These are phyloP conservation scores for Drosophila falleni DNA, from an alignment of 2,888 invertebrate genomes.

Conservation along the genomic window DNA sequence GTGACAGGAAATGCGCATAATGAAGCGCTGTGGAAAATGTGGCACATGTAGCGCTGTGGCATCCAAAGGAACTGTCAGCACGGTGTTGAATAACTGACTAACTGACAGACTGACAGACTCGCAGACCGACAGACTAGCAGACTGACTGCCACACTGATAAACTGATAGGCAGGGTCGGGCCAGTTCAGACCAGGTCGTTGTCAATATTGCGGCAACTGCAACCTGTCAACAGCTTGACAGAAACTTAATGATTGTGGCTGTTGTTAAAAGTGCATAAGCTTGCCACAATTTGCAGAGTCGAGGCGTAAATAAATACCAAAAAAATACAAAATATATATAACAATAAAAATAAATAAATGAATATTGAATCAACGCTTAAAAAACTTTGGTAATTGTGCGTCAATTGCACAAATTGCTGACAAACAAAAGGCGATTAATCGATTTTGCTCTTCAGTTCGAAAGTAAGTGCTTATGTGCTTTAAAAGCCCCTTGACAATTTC, in stretches of 20 bases:
- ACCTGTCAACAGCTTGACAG: slow-evolving; percentile 32
- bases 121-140: not conserved
- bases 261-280: slow-evolving; percentile 14
- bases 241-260: slow-evolving; percentile 42
- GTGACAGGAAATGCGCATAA: slow-evolving; percentile 69
- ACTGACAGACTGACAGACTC: slow-evolving; percentile 15
- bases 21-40: slow-evolving; percentile 70
- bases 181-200: not conserved
- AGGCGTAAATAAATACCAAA: slow-evolving; percentile 21
- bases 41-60: slow-evolving; percentile 57
- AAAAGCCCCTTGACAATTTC: slow-evolving; percentile 10
- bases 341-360: not conserved
- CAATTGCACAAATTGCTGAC: slow-evolving; percentile 26
- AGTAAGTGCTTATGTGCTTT: slow-evolving; percentile 5
- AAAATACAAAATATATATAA: not conserved
- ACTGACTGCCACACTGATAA: slow-evolving; percentile 3
- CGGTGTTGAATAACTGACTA: slow-evolving; percentile 42
- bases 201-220: slow-evolving; percentile 45
- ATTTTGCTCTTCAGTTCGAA: not conserved
- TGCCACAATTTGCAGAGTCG: slow-evolving; percentile 19
- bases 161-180: slow-evolving; percentile 4
- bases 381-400: slow-evolving; percentile 18
- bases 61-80: slow-evolving; percentile 42
- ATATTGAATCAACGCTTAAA: slow-evolving; percentile 3
- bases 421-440: slow-evolving; percentile 15